These are phyloP conservation scores for Deroptyus accipitrinus DNA, from an alignment of 2,113 vertebrate genomes.

Conservation along the genomic window DNA sequence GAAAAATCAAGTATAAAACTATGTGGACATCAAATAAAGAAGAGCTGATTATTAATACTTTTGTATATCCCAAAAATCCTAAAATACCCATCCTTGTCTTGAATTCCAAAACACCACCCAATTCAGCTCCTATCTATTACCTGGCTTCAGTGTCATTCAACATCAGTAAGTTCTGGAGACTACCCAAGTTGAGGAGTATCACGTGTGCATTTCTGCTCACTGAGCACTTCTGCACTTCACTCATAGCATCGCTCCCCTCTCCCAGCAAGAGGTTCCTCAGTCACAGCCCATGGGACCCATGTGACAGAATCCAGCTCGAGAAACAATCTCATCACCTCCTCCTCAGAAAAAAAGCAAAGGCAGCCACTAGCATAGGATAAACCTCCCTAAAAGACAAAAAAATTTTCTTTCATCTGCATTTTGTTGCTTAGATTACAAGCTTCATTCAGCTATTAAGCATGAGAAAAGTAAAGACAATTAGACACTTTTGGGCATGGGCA, in stretches of 20 bases:
- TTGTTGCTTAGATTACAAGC: not conserved
- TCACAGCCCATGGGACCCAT: not conserved
- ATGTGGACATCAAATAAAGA: not conserved
- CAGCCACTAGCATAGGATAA: not conserved
- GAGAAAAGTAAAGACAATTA: not conserved
- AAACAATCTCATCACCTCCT: not conserved
- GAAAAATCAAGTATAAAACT: not conserved
- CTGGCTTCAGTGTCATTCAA: not conserved
- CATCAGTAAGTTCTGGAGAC: rapidly evolving
- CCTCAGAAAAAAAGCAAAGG: not conserved
- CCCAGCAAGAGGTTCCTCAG: not conserved
- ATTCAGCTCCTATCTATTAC: not conserved
- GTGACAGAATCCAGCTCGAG: not conserved
- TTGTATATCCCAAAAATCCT: not conserved
- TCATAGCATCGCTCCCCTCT: not conserved
- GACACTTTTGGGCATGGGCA: not conserved
- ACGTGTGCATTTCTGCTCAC: rapidly evolving
- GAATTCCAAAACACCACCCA: not conserved
- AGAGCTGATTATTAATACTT: not conserved
- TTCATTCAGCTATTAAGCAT: not conserved
- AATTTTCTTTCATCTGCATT: not conserved
- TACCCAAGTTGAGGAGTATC: not conserved
- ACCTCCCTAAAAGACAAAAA: not conserved
- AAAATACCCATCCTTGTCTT: not conserved
- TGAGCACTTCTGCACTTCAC: not conserved